Percentiles rank a stretch among this genome's conserved stretches.
Evolutionary conservation across 2,888 invertebrate genomes (phyloP).

Genomic region (Ectropis crepuscularia): DNA sequence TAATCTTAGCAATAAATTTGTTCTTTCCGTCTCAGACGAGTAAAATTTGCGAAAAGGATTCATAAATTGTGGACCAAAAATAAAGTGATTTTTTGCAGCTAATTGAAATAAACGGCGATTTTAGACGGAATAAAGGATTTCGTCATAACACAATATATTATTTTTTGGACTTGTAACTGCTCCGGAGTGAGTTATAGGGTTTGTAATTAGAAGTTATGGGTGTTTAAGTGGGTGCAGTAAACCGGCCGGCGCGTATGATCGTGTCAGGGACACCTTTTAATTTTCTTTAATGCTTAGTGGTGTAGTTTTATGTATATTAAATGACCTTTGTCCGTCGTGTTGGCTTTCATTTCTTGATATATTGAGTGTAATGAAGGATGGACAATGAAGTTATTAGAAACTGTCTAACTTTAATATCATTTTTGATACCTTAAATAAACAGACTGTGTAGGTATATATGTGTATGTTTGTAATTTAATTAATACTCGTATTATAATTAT

Average conservation of each 20-base stretch:
- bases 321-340: constrained; percentile 1
- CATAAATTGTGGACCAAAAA: constrained; percentile 61
- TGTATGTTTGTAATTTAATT: too few relatives aligned
- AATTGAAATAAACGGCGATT: constrained; percentile 67
- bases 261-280: constrained; percentile 24
- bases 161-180: constrained; percentile 40
- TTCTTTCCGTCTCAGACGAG: constrained; percentile 38
- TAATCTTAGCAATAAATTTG: too few relatives aligned
- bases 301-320: constrained; percentile 29
- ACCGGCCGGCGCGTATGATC: constrained; percentile 29
- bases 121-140: constrained; percentile 26
- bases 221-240: constrained; percentile 49
- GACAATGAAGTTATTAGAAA: too few relatives aligned
- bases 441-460: too few relatives aligned
- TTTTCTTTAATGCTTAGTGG: constrained; percentile 19
- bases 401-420: too few relatives aligned
- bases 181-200: constrained; percentile 47
- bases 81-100: constrained; percentile 53
- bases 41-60: constrained; percentile 46
- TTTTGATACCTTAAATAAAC: too few relatives aligned
- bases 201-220: constrained; percentile 55
- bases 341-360: constrained; percentile 18
- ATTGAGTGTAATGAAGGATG: neutral
- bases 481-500: too few relatives aligned
- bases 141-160: constrained; percentile 38